Evolutionary conservation across 2,888 invertebrate genomes (phyloP).

Genomic region (Meiosimyza decipiens): DNA sequence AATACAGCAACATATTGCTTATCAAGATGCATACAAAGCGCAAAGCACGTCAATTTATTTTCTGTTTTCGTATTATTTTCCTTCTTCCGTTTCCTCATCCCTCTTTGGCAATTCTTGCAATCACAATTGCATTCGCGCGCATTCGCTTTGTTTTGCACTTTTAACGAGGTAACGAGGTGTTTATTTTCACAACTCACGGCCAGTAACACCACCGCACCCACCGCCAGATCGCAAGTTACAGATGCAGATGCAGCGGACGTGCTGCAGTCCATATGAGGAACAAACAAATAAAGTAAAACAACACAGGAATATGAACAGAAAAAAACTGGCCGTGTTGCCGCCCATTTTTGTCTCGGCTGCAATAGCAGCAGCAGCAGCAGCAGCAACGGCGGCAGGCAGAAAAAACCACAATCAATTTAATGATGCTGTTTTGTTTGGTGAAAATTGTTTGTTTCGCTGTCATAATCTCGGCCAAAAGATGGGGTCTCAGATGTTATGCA

Average conservation of each 20-base stretch:
- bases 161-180: slow-evolving; percentile 64
- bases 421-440: slow-evolving; percentile 62
- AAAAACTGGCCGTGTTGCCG: slow-evolving; percentile 32
- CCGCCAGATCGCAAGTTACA: slow-evolving; percentile 29
- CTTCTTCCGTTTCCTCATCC: slow-evolving; percentile 13
- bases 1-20: slow-evolving; percentile 40
- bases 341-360: slow-evolving; percentile 37
- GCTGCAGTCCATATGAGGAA: too few species aligned
- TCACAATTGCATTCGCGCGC: slow-evolving; percentile 30
- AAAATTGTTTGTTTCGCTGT: slow-evolving; percentile 62
- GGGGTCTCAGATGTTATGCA: background rate
- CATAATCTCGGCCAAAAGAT: slow-evolving; percentile 42
- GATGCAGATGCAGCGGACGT: slow-evolving; percentile 28
- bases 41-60: slow-evolving; percentile 61
- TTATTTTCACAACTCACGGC: slow-evolving; percentile 61
- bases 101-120: background rate
- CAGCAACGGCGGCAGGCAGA: slow-evolving; percentile 18
- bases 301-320: background rate
- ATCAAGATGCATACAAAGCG: slow-evolving; percentile 61
- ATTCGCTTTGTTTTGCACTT: slow-evolving; percentile 52
- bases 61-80: slow-evolving; percentile 43
- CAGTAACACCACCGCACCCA: slow-evolving; percentile 15
- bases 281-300: background rate
- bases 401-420: slow-evolving; percentile 62
- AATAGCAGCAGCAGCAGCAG: background rate